Base-by-base conservation (phyloP, 2,888 invertebrate genomes). In the Bombylius discolor region DNA sequence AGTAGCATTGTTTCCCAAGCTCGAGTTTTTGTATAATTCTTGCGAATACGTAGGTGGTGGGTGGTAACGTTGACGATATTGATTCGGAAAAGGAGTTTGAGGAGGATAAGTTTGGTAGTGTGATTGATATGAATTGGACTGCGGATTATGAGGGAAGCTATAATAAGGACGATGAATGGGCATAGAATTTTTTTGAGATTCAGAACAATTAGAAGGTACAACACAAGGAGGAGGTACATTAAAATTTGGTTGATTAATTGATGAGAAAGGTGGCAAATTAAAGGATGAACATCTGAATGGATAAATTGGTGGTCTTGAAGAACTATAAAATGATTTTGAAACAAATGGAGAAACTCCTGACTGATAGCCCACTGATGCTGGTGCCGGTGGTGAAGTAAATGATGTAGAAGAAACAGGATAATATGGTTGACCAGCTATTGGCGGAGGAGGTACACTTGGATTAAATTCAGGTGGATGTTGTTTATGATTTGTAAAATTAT, bases 391-490 rank as follows among this genome's bases (percentile, higher is more conserved):
- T 5, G 51, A 23, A 14, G 23, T n/a, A 44, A 39, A 42, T 36
- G 52, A 12, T 2, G 9, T 39, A n/a, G 44, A 51, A 6, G 36
- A n/a, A 34, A 34, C 14, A 7, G 48, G 9, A 5, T n/a, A 12
- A n/a, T 48, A 48, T 12, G 39, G 5, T 31, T 47, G 39, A 4
- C 4, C 33, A 5, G 5, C 47, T 42, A 61, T 42, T 4, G 51
- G 42, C 7, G 61, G 58, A 3, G 60, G 56, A 12, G 56, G 57
- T 11, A 54, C 34, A 48, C 31, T 54, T 5, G 55, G 49, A 42
- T 54, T 56, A 8, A 55, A 53, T 4, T 45, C 60, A 0, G 67
- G 63, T 13, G 65, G 61, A 9, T 66, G 63, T 42, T 42, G 39
- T 42, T 36, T 36, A 36, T 42, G 39, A 42, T 11, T 42, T 11